Evolutionary conservation across 1,140 invertebrate species (phyloP).

Genomic region (Megathymus violae): DNA sequence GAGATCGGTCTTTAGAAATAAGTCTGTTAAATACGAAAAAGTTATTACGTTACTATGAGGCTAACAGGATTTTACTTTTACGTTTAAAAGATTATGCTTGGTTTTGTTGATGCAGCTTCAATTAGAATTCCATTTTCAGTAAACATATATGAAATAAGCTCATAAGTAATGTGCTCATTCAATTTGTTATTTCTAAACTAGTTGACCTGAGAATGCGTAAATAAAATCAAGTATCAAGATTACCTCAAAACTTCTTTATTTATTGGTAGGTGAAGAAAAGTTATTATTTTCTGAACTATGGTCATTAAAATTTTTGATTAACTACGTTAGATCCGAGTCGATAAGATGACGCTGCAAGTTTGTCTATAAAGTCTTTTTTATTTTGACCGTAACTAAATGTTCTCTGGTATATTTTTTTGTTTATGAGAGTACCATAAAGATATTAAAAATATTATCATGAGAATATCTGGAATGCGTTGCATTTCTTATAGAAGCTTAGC

Average conservation of each 20-base stretch:
- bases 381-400: slow-evolving; percentile 74
- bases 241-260: slow-evolving; percentile 37
- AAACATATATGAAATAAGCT: too few species aligned
- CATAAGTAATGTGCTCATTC: too few species aligned
- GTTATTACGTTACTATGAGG: too few species aligned
- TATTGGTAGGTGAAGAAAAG: slow-evolving; percentile 71
- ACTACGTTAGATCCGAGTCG: slow-evolving; percentile 80
- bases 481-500: slow-evolving; percentile 26
- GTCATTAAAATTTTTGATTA: slow-evolving; percentile 84
- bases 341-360: slow-evolving; percentile 75
- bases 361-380: slow-evolving; percentile 66
- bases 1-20: too few species aligned
- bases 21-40: too few species aligned
- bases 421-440: slow-evolving; percentile 60
- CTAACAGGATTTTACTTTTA: too few species aligned
- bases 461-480: slow-evolving; percentile 54
- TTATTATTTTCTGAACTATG: slow-evolving; percentile 83
- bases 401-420: slow-evolving; percentile 65
- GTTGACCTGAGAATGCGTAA: not conserved
- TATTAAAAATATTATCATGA: slow-evolving; percentile 70
- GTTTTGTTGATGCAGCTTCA: too few species aligned
- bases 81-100: too few species aligned
- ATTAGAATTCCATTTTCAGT: too few species aligned
- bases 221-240: slow-evolving; percentile 58
- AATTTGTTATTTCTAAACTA: too few species aligned